These are phyloP conservation scores for Montipora sp. DNA, from an alignment of 64 coral and sea anemone genomes.

Conservation along the genomic window DNA sequence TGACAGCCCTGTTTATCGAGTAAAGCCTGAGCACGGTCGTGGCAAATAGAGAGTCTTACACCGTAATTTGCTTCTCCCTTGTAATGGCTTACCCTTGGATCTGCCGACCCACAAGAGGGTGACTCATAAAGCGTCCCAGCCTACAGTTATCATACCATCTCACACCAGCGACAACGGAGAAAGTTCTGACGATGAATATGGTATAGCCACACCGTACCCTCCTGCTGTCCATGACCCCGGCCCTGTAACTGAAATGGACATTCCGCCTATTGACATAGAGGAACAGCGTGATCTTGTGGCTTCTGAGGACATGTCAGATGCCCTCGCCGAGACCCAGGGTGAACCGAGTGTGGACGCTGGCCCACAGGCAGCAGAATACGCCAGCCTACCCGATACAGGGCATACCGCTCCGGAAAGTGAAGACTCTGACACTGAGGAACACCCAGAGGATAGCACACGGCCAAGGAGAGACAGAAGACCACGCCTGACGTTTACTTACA, in stretches of 20 bases:
- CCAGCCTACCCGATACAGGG: neutral
- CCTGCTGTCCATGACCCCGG: neutral
- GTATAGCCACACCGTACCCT: neutral
- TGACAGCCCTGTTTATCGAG: slow-evolving; percentile 55
- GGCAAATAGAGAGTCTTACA: slow-evolving; percentile 35
- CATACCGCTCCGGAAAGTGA: neutral
- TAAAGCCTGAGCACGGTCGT: slow-evolving; percentile 41
- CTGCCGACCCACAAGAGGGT: neutral
- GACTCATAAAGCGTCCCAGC: neutral
- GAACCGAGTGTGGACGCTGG: neutral
- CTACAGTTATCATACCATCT: neutral
- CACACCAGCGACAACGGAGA: neutral
- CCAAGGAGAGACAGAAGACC: neutral
- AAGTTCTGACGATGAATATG: neutral
- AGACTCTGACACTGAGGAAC: neutral
- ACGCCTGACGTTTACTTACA: neutral
- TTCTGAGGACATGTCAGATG: neutral
- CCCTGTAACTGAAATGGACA: neutral
- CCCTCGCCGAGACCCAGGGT: neutral
- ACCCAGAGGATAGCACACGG: too few relatives aligned
- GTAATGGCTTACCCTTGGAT: slow-evolving; percentile 25
- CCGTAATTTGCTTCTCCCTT: slow-evolving; percentile 30
- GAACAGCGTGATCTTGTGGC: neutral
- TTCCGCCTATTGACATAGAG: neutral
- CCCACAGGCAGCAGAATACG: neutral